phyloP scores from a whole-genome alignment of 2,113 vertebrate species.

The Pipa parva region DNA sequence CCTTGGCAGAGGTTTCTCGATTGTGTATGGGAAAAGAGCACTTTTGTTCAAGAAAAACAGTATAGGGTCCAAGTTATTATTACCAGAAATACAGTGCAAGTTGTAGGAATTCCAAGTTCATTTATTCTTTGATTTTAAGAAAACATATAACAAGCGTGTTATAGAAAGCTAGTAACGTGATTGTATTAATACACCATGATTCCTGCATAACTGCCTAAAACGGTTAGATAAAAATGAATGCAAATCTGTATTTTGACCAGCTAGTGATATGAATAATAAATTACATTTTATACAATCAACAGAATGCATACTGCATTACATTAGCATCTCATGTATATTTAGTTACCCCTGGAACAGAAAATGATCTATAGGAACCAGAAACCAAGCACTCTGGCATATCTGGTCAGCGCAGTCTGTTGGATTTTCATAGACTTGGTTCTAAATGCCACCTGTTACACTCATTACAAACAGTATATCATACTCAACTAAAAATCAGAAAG shows the following conservation, averaged over 20 bases:
- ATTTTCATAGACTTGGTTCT: no score
- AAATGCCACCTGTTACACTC: no score
- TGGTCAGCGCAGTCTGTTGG: no score
- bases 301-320: neutral
- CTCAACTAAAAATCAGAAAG: no score
- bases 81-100: constrained; percentile 40
- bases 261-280: neutral
- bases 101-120: constrained; percentile 7
- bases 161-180: constrained; percentile 12
- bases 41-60: constrained; percentile 50
- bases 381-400: no score
- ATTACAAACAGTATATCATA: no score
- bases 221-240: neutral
- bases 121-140: constrained; percentile 30
- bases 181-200: constrained; percentile 11
- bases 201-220: constrained; percentile 1
- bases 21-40: constrained; percentile 37
- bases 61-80: constrained; percentile 45
- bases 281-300: neutral
- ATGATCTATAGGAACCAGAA: no score
- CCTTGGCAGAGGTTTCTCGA: constrained; percentile 47
- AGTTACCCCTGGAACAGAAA: no score
- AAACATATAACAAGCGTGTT: constrained; percentile 20
- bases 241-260: neutral
- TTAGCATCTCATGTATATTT: neutral